Base-by-base conservation (phyloP, 2,113 vertebrate species). In the Barbus barbus region DNA sequence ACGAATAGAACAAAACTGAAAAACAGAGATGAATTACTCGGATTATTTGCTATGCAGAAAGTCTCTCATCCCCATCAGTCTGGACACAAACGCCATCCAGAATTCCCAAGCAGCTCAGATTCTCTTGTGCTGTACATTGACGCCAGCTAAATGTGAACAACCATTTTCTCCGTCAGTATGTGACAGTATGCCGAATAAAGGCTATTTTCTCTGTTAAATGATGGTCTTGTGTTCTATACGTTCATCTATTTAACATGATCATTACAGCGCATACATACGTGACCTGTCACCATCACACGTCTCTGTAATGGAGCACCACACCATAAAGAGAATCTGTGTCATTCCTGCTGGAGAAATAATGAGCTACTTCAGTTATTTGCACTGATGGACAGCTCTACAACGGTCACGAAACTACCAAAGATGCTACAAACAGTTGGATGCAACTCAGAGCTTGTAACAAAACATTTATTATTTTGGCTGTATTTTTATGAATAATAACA, bases 381-480 rank as follows among this genome's bases (percentile, higher is more conserved):
- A 24, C 5, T 74, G 71, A 69, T 58, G 24, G 72, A 84, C 61
- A 84, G 73, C 56, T 84, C 26, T 28, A 24, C 18, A 53, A 51
- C 4, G 1, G 53, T 63, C 31, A 73, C 33, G 4, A 41, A 78
- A 73, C 22, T 46, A 28, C 24, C 20, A 56, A 41, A 72, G 61
- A 77, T 76, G 85, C 24, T 83, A 60, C 46, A 77, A 53, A 61
- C 67, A 77, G 16, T 2, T 41, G 38, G 9, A 41, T 9, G 1
- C 9, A 53, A 44, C n/a, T 16, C 2, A 33, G 5, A 48, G 72
- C 18, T 31, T 4, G 6, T 78, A 82, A 81, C 83, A 84, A 81
- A 82, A 86, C 73, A 20, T 51, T 44, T 18, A 56, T 38, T 16
- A 51, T 78, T 71, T 79, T 61, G 75, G 84, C 81, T 44, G 22